Conservation (phyloP, 1,140 invertebrate genomes). For the Eupristina koningsbergeri region DNA sequence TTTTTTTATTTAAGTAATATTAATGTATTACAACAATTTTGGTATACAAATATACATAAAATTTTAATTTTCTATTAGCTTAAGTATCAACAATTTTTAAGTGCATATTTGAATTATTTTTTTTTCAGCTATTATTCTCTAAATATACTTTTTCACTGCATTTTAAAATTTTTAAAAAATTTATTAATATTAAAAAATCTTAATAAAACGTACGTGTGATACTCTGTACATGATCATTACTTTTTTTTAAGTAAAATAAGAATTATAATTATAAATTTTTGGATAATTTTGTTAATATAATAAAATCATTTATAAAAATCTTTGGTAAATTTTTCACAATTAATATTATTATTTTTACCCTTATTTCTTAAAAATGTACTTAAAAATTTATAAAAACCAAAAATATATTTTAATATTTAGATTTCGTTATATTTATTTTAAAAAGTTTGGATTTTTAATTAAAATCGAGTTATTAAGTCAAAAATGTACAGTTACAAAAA, state of each 20-base stretch:
- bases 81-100: slow-evolving; percentile 41
- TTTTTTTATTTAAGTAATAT: slow-evolving; percentile 43
- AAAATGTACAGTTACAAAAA: not conserved
- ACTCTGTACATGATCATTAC: too few species aligned
- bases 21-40: slow-evolving; percentile 44
- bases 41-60: slow-evolving; percentile 49
- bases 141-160: not conserved
- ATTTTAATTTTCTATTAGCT: slow-evolving; percentile 36
- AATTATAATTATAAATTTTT: not conserved
- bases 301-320: slow-evolving; percentile 12
- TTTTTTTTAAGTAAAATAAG: not conserved
- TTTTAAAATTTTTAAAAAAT: not conserved
- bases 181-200: not conserved
- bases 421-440: slow-evolving; percentile 17
- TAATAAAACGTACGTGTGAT: not conserved
- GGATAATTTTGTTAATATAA: not conserved
- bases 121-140: not conserved
- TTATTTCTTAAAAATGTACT: not conserved
- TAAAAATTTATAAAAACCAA: not conserved
- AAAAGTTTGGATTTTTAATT: not conserved
- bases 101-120: slow-evolving; percentile 8
- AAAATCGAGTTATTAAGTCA: not conserved
- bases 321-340: slow-evolving; percentile 35
- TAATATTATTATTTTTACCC: not conserved
- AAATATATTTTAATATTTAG: not conserved